Evolutionary conservation across 2,888 invertebrate genomes (phyloP).

Genomic region (Epirrita christyi): DNA sequence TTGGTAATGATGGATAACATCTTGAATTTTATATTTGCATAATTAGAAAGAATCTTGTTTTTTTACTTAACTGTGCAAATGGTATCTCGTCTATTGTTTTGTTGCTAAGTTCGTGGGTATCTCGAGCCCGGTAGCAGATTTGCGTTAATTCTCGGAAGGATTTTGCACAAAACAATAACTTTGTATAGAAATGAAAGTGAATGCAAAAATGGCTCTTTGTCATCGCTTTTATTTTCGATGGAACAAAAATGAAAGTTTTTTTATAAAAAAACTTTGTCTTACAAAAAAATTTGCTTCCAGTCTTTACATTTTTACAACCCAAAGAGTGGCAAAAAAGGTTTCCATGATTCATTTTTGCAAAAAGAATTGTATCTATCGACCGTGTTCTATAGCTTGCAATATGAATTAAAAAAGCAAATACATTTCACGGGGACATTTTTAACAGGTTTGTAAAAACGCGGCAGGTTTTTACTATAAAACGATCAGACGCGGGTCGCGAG

Average conservation of each 20-base stretch:
- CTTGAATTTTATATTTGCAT: neutral
- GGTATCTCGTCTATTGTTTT: constrained; percentile 33
- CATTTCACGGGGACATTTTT: constrained; percentile 35
- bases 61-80: neutral
- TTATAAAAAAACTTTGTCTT: constrained; percentile 7
- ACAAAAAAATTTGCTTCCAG: constrained; percentile 1
- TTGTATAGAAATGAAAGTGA: constrained; percentile 51
- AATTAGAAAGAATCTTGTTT: neutral
- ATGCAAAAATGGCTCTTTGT: constrained; percentile 44
- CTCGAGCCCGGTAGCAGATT: constrained; percentile 54
- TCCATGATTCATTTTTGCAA: neutral
- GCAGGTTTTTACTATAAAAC: constrained; percentile 67
- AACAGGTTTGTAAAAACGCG: constrained; percentile 69
- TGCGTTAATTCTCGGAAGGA: constrained; percentile 66
- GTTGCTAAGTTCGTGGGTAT: constrained; percentile 24
- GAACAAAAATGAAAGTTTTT: constrained; percentile 53
- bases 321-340: neutral
- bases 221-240: constrained; percentile 42
- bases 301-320: neutral
- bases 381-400: constrained; percentile 1
- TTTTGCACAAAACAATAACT: constrained; percentile 64
- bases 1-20: too few relatives aligned
- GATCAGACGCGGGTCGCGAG: constrained; percentile 51
- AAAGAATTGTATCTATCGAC: constrained; percentile 7
- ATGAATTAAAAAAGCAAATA: constrained; percentile 24